Evolutionary conservation across 2,797 vertebrate genomes (phyloP).

Genomic region (Allobates femoralis): DNA sequence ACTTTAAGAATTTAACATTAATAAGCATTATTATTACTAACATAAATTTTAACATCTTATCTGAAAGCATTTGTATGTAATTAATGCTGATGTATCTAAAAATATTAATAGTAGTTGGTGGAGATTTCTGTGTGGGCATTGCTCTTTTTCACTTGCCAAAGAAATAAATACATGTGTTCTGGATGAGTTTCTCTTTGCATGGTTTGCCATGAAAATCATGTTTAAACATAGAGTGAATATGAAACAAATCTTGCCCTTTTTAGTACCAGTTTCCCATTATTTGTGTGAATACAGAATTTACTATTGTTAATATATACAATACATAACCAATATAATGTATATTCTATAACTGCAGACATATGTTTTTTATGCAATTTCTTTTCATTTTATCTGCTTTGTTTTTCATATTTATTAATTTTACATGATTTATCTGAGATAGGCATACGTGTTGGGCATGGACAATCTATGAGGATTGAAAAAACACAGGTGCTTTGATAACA

Average conservation of each 20-base stretch:
- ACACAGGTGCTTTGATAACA: slow-evolving; percentile 48
- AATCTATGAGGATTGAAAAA: slow-evolving; percentile 26
- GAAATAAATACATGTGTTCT: slow-evolving; percentile 50
- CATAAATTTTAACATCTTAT: not conserved
- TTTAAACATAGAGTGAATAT: slow-evolving; percentile 37
- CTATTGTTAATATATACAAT: not conserved
- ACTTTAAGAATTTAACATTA: not conserved
- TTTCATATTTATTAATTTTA: not conserved
- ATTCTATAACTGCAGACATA: not conserved
- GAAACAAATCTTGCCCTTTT: not conserved
- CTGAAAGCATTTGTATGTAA: slow-evolving; percentile 20
- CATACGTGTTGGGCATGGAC: slow-evolving; percentile 22
- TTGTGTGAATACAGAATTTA: not conserved
- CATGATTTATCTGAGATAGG: not conserved
- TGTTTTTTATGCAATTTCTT: not conserved
- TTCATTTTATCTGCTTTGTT: not conserved
- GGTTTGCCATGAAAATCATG: slow-evolving; percentile 26
- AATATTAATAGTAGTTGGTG: slow-evolving; percentile 48
- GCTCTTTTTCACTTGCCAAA: slow-evolving; percentile 59
- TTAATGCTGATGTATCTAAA: slow-evolving; percentile 52
- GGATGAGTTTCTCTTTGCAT: slow-evolving; percentile 35
- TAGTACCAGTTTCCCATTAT: not conserved
- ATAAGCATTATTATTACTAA: not conserved
- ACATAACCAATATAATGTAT: not conserved
- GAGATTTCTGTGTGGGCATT: slow-evolving; percentile 56